These are phyloP conservation scores for Rhagonycha lutea DNA, from an alignment of 2,888 invertebrate genomes.

Conservation along the genomic window DNA sequence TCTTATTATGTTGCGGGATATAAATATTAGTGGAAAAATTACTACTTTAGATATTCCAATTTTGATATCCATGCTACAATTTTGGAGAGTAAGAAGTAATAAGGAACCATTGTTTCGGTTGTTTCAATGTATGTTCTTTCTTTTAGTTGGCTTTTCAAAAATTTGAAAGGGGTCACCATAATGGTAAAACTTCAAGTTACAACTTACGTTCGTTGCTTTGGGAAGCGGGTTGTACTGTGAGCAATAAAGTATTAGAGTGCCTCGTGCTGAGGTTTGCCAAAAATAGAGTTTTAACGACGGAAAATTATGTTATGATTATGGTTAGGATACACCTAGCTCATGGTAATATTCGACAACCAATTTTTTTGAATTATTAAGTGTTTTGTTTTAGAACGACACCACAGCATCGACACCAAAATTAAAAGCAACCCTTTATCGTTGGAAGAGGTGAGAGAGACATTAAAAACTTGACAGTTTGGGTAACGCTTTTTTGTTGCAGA, in stretches of 20 bases:
- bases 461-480: constrained; percentile 21
- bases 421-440: constrained; percentile 72
- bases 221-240: constrained; percentile 72
- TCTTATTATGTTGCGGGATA: constrained; percentile 70
- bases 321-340: constrained; percentile 66
- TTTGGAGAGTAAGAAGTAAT: constrained; percentile 61
- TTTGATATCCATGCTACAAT: constrained; percentile 66
- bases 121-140: not conserved
- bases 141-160: constrained; percentile 64
- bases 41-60: constrained; percentile 64
- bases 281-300: constrained; percentile 61
- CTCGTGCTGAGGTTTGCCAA: constrained; percentile 69
- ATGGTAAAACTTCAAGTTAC: constrained; percentile 66
- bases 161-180: constrained; percentile 59
- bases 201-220: constrained; percentile 66
- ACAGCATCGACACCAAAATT: constrained; percentile 71
- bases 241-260: constrained; percentile 77
- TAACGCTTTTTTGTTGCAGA: constrained; percentile 51
- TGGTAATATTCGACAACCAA: constrained; percentile 52
- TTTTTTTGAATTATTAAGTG: constrained; percentile 7
- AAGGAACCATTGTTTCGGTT: not conserved
- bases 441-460: constrained; percentile 65
- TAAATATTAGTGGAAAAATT: constrained; percentile 66
- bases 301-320: constrained; percentile 68
- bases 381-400: constrained; percentile 65